phyloP scores from a whole-genome alignment of 64 coral and sea anemone genomes.

The Montipora foliosa region DNA sequence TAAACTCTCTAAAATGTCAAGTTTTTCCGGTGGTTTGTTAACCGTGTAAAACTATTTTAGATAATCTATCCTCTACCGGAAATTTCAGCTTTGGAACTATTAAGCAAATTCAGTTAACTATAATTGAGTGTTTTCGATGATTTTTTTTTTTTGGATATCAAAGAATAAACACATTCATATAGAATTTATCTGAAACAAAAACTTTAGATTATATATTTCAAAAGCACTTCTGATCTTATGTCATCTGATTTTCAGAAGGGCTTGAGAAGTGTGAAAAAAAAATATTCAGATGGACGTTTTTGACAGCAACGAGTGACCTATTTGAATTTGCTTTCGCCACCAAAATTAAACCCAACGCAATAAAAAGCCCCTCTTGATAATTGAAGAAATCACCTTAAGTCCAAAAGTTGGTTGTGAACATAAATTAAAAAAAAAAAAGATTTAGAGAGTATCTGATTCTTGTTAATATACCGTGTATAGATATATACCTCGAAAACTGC shows the following conservation, averaged over 20 bases:
- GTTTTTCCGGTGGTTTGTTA: background rate
- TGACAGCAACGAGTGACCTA: too few species aligned
- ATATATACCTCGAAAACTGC: too few species aligned
- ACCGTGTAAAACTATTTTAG: background rate
- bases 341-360: too few species aligned
- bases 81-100: background rate
- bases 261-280: background rate
- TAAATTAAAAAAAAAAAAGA: too few species aligned
- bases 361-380: too few species aligned
- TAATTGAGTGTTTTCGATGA: background rate
- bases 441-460: too few species aligned
- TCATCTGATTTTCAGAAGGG: background rate
- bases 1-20: background rate
- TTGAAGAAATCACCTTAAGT: too few species aligned
- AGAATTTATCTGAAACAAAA: background rate
- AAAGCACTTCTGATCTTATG: background rate
- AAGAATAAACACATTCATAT: background rate
- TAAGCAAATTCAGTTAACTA: background rate
- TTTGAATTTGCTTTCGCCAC: too few species aligned
- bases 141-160: background rate
- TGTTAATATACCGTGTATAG: too few species aligned
- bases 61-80: background rate
- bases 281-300: background rate
- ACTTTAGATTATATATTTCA: background rate
- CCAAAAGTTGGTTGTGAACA: too few species aligned